These are phyloP conservation scores for Pomatostomus ruficeps DNA, from an alignment of 2,113 vertebrate genomes.

Conservation along the genomic window DNA sequence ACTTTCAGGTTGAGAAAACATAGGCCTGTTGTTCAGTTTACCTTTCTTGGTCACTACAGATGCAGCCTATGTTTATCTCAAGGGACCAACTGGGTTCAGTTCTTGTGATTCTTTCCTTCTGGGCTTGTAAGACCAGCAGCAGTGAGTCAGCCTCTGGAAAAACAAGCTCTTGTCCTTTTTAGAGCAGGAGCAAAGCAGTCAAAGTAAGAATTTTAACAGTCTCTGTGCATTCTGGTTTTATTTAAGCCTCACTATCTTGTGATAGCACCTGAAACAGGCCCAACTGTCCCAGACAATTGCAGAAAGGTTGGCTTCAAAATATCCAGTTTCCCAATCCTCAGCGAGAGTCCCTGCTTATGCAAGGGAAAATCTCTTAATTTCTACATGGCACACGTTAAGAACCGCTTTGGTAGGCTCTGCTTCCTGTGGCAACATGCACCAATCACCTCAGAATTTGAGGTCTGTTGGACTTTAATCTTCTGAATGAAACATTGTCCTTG, in stretches of 20 bases:
- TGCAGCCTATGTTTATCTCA: conserved; percentile 64
- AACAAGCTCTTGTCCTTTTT: conserved; percentile 60
- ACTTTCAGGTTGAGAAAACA: conserved; percentile 54
- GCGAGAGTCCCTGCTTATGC: background rate
- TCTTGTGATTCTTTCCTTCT: conserved; percentile 64
- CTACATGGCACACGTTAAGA: background rate
- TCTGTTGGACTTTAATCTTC: background rate
- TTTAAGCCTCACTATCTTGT: conserved; percentile 33
- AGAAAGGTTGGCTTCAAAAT: background rate
- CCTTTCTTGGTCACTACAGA: conserved; percentile 64
- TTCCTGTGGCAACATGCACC: background rate
- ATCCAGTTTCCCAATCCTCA: background rate
- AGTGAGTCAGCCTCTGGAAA: conserved; percentile 65
- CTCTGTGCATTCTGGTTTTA: conserved; percentile 40
- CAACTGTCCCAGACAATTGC: background rate
- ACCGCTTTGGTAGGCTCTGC: background rate
- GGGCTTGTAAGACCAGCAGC: conserved; percentile 64
- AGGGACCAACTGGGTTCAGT: conserved; percentile 62
- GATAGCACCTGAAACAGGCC: conserved; percentile 1
- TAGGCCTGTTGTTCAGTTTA: conserved; percentile 50
- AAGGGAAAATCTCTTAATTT: background rate
- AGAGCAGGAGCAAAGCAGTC: conserved; percentile 65
- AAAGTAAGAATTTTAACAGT: conserved; percentile 64
- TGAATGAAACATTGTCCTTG: background rate
- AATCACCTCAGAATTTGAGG: background rate